Base-by-base conservation (phyloP, 2,888 invertebrate species). In the Cotesia congregata region DNA sequence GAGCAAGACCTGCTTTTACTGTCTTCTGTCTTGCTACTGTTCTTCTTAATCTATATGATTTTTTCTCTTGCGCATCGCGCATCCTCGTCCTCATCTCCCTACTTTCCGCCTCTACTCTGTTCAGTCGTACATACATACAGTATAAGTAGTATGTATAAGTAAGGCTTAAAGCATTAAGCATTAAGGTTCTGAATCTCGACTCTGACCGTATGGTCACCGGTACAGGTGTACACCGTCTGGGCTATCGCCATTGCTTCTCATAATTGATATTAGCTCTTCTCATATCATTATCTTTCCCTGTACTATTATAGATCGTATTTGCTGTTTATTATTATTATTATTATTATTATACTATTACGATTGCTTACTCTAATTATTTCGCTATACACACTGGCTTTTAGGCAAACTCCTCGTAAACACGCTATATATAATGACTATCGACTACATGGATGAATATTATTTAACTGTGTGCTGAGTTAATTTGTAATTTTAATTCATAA, bases 11-110 rank as follows among this genome's bases (percentile, higher is more conserved):
- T 73, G 73, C 65, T 67, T 38, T 65, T 67, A 59, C 64, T 64
- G 62, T 71, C 40, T 71, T 65, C 64, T 64, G 62, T 71, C 40
- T 71, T 65, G 70, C 70, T 70, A 75, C 75, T 64, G 65, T 70
- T 62, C 65, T 39, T 68, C 6, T 5, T 6, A 15, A 68, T 12
- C 6, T 39, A 30, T 38, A 15, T 50, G 65, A 9, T 72, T 17
- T 39, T 59, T 39, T 68, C 40, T 68, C 61, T 74, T 15, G 60
- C 67, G 12, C 50, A 50, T 50, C 38, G 60, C 67, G 12, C 50
- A 50, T 50, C 50, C 7, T 50, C 50, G 50, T 65, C 41, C 30
- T 50, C 64, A 40, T 73, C 20, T 60, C 40, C 68, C 39, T 15
- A 50, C 12, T 12, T 7, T 50, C 50, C 1, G 50, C 50, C 38